Evolutionary conservation across 2,888 invertebrate species (phyloP).

Genomic region (Tholera decimalis): DNA sequence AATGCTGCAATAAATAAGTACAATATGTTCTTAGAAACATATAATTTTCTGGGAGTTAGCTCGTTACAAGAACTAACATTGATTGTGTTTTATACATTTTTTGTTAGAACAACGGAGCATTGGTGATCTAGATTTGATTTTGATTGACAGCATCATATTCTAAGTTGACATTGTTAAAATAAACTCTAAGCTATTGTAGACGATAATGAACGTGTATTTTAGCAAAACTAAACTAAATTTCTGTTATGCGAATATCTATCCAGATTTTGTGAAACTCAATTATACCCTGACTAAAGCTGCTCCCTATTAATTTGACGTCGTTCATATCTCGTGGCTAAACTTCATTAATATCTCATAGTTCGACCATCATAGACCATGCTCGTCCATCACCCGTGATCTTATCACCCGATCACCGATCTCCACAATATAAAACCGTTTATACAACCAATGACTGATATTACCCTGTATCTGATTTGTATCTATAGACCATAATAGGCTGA

Average conservation of each 20-base stretch:
- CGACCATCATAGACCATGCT: conserved; percentile 74
- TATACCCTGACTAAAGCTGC: conserved; percentile 42
- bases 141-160: conserved; percentile 17
- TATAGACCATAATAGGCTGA: conserved; percentile 72
- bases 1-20: conserved; percentile 64
- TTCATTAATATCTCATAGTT: conserved; percentile 81
- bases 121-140: conserved; percentile 13
- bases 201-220: not conserved
- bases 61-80: conserved; percentile 12
- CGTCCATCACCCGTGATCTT: conserved; percentile 87
- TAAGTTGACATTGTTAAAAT: conserved; percentile 1
- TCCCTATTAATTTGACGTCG: conserved; percentile 58
- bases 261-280: conserved; percentile 22
- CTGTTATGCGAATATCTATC: not conserved
- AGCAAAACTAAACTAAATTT: not conserved
- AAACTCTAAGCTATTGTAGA: not conserved
- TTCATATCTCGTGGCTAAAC: conserved; percentile 58
- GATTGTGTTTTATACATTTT: conserved; percentile 7
- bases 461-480: conserved; percentile 85
- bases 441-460: conserved; percentile 85
- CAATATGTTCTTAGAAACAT: conserved; percentile 19
- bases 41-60: not conserved
- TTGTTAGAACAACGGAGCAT: not conserved
- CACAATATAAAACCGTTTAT: conserved; percentile 89
- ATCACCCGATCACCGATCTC: conserved; percentile 85